Conservation (phyloP, 2,888 invertebrate genomes). For the Drosophila suboccidentalis region DNA sequence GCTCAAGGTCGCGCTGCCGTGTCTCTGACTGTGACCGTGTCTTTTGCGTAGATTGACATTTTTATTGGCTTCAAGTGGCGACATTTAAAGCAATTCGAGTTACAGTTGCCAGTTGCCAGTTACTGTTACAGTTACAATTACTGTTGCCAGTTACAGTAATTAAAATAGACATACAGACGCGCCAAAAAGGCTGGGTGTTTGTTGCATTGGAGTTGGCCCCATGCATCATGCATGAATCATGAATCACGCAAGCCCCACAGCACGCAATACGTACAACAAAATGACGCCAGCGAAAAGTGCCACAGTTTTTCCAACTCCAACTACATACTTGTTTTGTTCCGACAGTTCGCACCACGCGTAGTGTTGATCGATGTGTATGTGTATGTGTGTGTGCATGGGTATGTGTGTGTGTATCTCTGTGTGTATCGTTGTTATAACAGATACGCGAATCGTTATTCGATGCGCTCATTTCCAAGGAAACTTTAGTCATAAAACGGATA, state of each 20-base stretch:
- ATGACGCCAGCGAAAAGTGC: conserved; percentile 62
- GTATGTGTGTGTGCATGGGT: conserved; percentile 8
- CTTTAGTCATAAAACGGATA: conserved; percentile 67
- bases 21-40: conserved; percentile 9
- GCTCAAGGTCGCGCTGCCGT: conserved; percentile 46
- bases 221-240: conserved; percentile 72
- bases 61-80: conserved; percentile 60
- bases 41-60: conserved; percentile 45
- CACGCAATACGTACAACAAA: conserved; percentile 50
- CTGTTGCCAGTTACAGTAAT: conserved; percentile 49
- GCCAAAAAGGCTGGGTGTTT: conserved; percentile 42
- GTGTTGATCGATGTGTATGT: conserved; percentile 53
- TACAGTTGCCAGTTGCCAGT: conserved; percentile 14
- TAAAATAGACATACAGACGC: conserved; percentile 69
- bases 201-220: conserved; percentile 48
- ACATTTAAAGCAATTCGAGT: conserved; percentile 49
- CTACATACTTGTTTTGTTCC: conserved; percentile 13
- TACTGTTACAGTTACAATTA: conserved; percentile 39
- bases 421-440: conserved; percentile 56
- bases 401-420: conserved; percentile 3
- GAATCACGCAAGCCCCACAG: conserved; percentile 68
- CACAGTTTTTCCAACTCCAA: conserved; percentile 3
- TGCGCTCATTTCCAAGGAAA: conserved; percentile 75
- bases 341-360: conserved; percentile 67
- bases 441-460: conserved; percentile 60